Evolutionary conservation across 2,113 vertebrate species (phyloP).

Genomic region (Hystrix cristata): DNA sequence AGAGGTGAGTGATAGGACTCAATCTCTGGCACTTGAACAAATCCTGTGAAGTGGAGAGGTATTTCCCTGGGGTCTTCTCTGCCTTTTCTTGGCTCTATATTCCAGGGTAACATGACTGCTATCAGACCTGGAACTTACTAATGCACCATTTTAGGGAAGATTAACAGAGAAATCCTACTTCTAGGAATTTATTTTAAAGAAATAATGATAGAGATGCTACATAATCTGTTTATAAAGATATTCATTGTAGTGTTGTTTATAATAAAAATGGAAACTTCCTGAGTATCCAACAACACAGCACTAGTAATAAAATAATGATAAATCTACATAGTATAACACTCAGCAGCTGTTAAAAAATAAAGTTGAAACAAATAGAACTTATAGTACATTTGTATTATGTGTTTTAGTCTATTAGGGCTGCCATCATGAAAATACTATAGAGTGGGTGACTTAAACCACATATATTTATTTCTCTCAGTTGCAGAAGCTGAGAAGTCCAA

Average conservation of each 20-base stretch:
- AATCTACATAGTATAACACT: background rate
- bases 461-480: background rate
- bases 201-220: background rate
- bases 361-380: background rate
- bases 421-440: background rate
- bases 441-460: background rate
- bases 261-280: background rate
- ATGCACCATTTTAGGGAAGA: background rate
- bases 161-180: background rate
- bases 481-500: background rate
- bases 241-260: background rate
- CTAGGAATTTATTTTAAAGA: background rate
- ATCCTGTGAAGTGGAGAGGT: background rate
- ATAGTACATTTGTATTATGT: background rate
- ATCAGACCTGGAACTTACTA: background rate
- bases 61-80: background rate
- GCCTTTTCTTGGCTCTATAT: background rate
- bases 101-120: background rate
- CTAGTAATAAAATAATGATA: background rate
- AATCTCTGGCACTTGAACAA: background rate
- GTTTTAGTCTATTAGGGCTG: background rate
- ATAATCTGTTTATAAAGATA: background rate
- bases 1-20: background rate
- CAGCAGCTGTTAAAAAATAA: background rate
- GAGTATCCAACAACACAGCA: background rate